These are phyloP conservation scores for Smithornis capensis DNA, from an alignment of 2,113 vertebrate species.

Conservation along the genomic window DNA sequence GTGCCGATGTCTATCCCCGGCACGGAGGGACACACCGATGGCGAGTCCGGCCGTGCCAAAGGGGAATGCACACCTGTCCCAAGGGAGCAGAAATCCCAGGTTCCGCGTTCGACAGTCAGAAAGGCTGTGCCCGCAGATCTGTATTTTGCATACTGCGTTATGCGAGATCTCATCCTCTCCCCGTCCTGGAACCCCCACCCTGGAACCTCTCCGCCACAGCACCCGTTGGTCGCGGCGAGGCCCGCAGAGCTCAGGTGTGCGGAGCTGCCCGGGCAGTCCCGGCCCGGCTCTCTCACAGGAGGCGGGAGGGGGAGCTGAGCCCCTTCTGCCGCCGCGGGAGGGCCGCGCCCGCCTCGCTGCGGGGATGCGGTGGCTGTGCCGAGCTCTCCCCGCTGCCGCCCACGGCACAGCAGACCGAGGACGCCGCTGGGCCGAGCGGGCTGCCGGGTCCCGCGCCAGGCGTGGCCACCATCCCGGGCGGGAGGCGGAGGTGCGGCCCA, in stretches of 20 bases:
- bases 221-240: no score
- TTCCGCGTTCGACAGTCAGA: fast-evolving
- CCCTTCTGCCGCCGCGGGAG: neutral
- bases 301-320: no score
- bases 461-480: neutral
- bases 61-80: neutral
- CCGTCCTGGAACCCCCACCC: no score
- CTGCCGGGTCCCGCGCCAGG: neutral
- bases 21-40: no score
- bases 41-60: neutral
- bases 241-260: neutral
- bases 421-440: neutral
- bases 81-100: fast-evolving
- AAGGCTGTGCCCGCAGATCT: fast-evolving
- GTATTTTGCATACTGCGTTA: fast-evolving
- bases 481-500: no score
- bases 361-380: fast-evolving
- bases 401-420: no score
- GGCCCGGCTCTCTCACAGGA: neutral
- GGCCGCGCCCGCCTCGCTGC: fast-evolving
- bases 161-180: fast-evolving
- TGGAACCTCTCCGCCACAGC: neutral
- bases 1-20: fast-evolving
- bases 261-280: neutral
- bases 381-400: neutral